Base-by-base conservation (phyloP, 1,140 invertebrate genomes). In the Caenorhabditis remanei region DNA sequence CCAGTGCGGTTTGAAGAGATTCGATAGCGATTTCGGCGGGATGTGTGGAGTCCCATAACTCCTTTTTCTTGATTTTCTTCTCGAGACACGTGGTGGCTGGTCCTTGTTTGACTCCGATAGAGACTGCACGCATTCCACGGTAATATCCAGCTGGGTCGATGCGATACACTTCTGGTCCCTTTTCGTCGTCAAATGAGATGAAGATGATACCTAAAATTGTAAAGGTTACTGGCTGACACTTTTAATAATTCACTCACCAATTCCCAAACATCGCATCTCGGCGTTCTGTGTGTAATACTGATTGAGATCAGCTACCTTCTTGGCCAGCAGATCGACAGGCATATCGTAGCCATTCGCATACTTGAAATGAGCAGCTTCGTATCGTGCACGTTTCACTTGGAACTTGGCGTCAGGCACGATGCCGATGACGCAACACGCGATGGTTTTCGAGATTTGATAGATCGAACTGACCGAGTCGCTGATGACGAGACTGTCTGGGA, bases 211-310 rank as follows among this genome's bases (percentile, higher is more conserved):
- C 95, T 95, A 91, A 63, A 92, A 65, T 32, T 65, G 13, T 14
- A 65, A 65, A 41, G 0, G 56, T 14, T n/a, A 19, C 7, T n/a
- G 13, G 21, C 8, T 21, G 50, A 53, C 2, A 53, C 19, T 14
- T 1, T 8, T 46, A 50, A 32, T 32, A 32, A 32, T 32, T 32
- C 32, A 88, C 94, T 94, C 93, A 94, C 97, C 97, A 94, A 97
- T 99, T 14, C 98, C 98, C 4, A 99, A 94, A 0, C 98, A 98
- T 90, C 98, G 95, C 97, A 99, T 99, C 94, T 99, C 98, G 75
- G 98, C 98, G 94, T 99, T 99, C 93, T 99, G 98, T 1, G 98
- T 99, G 93, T 99, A 99, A 2, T 99, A 97, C 94, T 99, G 98
- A 90, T 97, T 97, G 86, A 99, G 97, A 93, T 99, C 98, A 21